Base-by-base conservation (phyloP, 2,797 vertebrate species). In the Parauchenoglanis ngamensis region DNA sequence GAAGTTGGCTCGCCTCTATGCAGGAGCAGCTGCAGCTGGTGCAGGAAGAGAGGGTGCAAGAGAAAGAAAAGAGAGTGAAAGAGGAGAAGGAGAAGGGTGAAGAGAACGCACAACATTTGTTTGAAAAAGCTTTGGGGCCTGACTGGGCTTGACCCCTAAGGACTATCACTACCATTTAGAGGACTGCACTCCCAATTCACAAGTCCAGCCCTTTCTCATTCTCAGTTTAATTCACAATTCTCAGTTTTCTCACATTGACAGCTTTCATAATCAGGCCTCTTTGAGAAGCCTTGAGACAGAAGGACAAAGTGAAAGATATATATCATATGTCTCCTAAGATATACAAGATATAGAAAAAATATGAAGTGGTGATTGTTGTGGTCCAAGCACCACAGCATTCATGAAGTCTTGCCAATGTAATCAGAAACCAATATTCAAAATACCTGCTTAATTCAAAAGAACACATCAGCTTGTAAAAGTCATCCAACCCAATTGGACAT, bases 21-120 rank as follows among this genome's bases (percentile, higher is more conserved):
- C 83, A 84, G 59, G 87, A 90, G 88, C 90, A 90, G 90, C 90
- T 91, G 91, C 90, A 88, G 87, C 90, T 90, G 90, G 89, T 84
- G 54, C 85, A 89, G 90, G 70, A 40, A 90, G 84, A 90, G 84
- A 89, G 78, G 89, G 88, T 90, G 81, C 44, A 46, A 78, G 46
- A 80, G 90, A 87, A 81, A 90, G 88, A 91, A 87, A 85, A 90
- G 85, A 78, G 91, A 90, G 90, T 89, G 90, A 92, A 89, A 89
- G 90, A 90, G 77, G 89, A 91, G 89, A 79, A 89, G 90, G 89
- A 89, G 52, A 92, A 90, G 89, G 85, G 84, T 52, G 68, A 90
- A 86, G 75, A 88, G 85, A 90, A 90, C 90, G 78, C 70, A 85
- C 84, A 70, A 84, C 89, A 70, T 89, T 91, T 90, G 86, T 89